These are phyloP conservation scores for Cremastinae sp. DNA, from an alignment of 2,888 invertebrate species.

Conservation along the genomic window DNA sequence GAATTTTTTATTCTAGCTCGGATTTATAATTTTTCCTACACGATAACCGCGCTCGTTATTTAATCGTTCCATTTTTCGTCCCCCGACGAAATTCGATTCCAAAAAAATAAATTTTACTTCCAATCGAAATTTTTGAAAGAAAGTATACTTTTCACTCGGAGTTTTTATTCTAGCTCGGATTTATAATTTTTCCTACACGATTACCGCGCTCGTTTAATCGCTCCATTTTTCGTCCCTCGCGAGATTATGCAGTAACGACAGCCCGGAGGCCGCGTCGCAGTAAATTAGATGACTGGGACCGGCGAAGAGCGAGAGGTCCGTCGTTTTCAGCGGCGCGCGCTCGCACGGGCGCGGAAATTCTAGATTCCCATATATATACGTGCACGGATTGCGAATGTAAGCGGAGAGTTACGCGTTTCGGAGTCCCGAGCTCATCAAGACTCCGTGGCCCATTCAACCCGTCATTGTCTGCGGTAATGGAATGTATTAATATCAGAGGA, in stretches of 20 bases:
- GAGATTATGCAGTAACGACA: conserved; percentile 36
- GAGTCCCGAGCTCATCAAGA: conserved; percentile 76
- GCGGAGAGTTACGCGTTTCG: conserved; percentile 60
- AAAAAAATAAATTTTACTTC: too few species aligned
- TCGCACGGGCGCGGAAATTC: conserved; percentile 51
- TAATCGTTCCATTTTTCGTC: conserved; percentile 3
- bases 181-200: conserved; percentile 31
- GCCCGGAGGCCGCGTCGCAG: conserved; percentile 65
- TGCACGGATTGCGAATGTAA: conserved; percentile 2
- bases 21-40: conserved; percentile 23
- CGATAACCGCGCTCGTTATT: conserved; percentile 35
- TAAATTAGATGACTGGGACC: conserved; percentile 76
- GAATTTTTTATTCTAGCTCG: too few species aligned
- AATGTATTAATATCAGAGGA: conserved; percentile 79
- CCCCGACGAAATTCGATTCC: too few species aligned
- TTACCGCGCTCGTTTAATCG: conserved; percentile 25
- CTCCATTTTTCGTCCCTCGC: conserved; percentile 12
- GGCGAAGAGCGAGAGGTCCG: conserved; percentile 15
- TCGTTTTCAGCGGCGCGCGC: conserved; percentile 56
- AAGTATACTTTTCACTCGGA: too few species aligned
- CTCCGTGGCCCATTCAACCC: conserved; percentile 77
- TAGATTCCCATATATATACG: background rate
- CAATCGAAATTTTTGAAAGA: too few species aligned
- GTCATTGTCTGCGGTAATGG: conserved; percentile 80
- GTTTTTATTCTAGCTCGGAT: too few species aligned